These are phyloP conservation scores for Chitala chitala DNA, from an alignment of 2,113 vertebrate species.

Conservation along the genomic window DNA sequence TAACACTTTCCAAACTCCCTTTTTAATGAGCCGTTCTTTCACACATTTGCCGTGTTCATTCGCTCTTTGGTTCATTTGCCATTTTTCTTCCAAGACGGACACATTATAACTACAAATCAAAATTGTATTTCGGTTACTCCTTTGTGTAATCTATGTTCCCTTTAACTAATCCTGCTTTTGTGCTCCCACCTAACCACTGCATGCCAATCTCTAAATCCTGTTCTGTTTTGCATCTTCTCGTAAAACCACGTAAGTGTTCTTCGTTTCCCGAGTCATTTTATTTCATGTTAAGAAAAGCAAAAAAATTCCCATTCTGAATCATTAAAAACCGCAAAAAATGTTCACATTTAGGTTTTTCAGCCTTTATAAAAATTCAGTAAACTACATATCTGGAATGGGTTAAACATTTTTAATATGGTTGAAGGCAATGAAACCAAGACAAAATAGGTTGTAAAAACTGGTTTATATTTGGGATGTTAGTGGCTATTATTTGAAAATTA, in stretches of 20 bases:
- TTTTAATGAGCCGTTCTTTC: background rate
- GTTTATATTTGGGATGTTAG: too few species aligned
- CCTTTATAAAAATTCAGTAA: too few species aligned
- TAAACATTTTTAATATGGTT: too few species aligned
- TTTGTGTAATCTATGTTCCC: background rate
- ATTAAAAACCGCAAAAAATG: background rate
- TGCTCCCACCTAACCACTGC: background rate
- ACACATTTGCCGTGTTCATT: too few species aligned
- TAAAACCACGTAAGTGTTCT: background rate
- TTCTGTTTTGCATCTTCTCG: background rate
- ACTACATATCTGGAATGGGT: too few species aligned
- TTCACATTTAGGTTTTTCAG: background rate
- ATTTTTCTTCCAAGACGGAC: background rate
- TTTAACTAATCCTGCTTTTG: background rate
- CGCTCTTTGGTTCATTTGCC: background rate
- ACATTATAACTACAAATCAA: too few species aligned
- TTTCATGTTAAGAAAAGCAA: background rate
- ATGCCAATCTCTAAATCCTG: background rate
- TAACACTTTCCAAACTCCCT: background rate
- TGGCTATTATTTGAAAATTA: too few species aligned
- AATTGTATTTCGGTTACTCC: background rate
- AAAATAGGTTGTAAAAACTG: too few species aligned
- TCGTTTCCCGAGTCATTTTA: background rate
- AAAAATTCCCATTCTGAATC: background rate
- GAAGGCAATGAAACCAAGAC: too few species aligned